A percentile compares a stretch with the other conserved stretches of the same genome.
phyloP scores from a whole-genome alignment of 2,888 invertebrate species.

The Erebia aethiops region DNA sequence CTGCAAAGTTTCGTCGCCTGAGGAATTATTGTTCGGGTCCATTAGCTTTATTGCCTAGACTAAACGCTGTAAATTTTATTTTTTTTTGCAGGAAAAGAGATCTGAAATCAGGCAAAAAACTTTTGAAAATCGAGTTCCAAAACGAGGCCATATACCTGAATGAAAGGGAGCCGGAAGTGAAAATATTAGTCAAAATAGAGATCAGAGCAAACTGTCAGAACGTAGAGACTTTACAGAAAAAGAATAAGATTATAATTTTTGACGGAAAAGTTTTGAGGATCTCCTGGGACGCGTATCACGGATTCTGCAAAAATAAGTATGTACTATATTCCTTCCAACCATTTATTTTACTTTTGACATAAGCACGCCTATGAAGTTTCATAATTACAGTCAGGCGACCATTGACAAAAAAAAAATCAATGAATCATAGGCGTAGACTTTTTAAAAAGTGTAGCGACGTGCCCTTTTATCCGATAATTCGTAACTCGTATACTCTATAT shows the following conservation, averaged over 20 bases:
- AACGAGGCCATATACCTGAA: conserved; percentile 39
- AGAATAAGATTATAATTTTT: conserved; percentile 41
- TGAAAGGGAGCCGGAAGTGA: conserved; percentile 34
- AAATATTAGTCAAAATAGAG: conserved; percentile 29
- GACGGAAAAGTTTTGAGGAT: conserved; percentile 40
- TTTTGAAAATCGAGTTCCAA: conserved; percentile 26
- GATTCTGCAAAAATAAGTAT: conserved; percentile 30
- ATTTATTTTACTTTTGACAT: too few relatives aligned
- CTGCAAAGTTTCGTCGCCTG: too few relatives aligned
- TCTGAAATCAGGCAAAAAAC: conserved; percentile 35
- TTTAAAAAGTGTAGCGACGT: too few relatives aligned
- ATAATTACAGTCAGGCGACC: too few relatives aligned
- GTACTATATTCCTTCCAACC: not conserved
- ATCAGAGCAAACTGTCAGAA: conserved; percentile 15
- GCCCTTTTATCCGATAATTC: too few relatives aligned
- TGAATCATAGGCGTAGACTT: too few relatives aligned
- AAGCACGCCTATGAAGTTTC: too few relatives aligned
- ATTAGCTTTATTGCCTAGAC: too few relatives aligned
- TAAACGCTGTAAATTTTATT: conserved; percentile 10
- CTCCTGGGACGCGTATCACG: conserved; percentile 44
- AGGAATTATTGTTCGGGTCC: too few relatives aligned
- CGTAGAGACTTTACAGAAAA: conserved; percentile 20
- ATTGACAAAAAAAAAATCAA: too few relatives aligned
- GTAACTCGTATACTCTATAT: too few relatives aligned
- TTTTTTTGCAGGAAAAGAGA: conserved; percentile 20